phyloP scores from a whole-genome alignment of 53 echinoderm and acorn worm species.

The Henricia sp. region DNA sequence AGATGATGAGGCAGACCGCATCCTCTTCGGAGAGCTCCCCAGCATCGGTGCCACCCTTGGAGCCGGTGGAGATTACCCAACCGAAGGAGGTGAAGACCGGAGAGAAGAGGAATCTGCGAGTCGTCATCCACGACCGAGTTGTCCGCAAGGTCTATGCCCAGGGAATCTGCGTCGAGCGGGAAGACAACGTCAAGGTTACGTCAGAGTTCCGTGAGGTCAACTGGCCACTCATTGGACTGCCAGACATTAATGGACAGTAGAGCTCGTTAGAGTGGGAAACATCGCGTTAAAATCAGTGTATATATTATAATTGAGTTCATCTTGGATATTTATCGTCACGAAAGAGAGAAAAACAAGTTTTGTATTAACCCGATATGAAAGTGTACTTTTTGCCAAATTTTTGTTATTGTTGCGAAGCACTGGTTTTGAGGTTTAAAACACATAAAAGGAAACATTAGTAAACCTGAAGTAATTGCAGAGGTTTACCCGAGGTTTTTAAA shows the following conservation, averaged over 20 bases:
- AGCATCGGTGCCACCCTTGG: background rate
- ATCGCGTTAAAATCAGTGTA: background rate
- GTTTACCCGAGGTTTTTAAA: slow-evolving; percentile 23
- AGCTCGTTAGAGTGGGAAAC: background rate
- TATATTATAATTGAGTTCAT: background rate
- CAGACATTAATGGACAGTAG: background rate
- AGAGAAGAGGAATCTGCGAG: slow-evolving; percentile 2
- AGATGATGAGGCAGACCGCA: background rate
- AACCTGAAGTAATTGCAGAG: slow-evolving; percentile 7
- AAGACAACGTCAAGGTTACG: background rate
- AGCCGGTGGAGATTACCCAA: background rate
- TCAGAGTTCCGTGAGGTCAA: background rate
- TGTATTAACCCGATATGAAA: background rate
- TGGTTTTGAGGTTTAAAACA: slow-evolving; percentile 24
- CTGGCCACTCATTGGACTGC: slow-evolving; percentile 12
- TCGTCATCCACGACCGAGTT: background rate
- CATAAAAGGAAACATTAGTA: background rate
- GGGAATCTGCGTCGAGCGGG: slow-evolving; percentile 1
- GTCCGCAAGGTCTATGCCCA: background rate
- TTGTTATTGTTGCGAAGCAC: background rate
- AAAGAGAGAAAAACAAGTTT: no score
- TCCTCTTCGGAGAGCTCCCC: background rate
- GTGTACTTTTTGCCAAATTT: background rate
- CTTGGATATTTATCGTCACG: no score
- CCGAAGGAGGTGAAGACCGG: background rate